Conservation (phyloP, 2,113 vertebrate species). For the Brachyistius frenatus region DNA sequence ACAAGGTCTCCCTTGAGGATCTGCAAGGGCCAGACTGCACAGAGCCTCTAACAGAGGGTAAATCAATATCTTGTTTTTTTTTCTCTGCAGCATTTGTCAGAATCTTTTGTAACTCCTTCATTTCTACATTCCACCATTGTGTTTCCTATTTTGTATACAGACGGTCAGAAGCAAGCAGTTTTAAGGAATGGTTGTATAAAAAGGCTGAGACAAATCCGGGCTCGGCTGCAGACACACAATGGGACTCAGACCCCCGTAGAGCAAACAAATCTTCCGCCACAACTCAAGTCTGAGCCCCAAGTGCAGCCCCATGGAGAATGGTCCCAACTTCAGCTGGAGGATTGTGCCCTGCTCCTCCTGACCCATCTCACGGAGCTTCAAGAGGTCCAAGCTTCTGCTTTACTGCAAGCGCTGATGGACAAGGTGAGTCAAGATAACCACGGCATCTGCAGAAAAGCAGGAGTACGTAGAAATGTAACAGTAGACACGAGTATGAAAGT, state of each 20-base stretch:
- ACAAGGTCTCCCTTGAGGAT: slow-evolving; percentile 69
- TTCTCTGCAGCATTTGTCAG: not conserved
- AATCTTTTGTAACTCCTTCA: not conserved
- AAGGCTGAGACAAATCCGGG: slow-evolving; percentile 67
- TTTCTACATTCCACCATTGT: not conserved
- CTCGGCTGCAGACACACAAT: slow-evolving; percentile 24
- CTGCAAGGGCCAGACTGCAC: slow-evolving; percentile 51
- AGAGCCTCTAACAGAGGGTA: slow-evolving; percentile 48
- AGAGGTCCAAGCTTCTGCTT: slow-evolving; percentile 55
- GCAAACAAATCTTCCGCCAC: not conserved
- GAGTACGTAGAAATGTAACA: not conserved
- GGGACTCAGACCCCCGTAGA: slow-evolving; percentile 1
- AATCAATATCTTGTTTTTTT: not conserved
- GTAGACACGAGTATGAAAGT: not conserved
- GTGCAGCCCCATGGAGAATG: not conserved
- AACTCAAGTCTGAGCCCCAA: not conserved
- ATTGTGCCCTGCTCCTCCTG: slow-evolving; percentile 66
- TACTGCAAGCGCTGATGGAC: slow-evolving; percentile 53
- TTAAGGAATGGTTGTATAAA: slow-evolving; percentile 63
- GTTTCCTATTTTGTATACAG: slow-evolving; percentile 32
- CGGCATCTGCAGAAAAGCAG: not conserved
- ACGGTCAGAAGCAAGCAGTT: slow-evolving; percentile 14
- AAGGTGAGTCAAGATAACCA: slow-evolving; percentile 52
- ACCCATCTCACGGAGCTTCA: slow-evolving; percentile 71
- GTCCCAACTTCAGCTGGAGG: slow-evolving; percentile 39